Evolutionary conservation across 1,140 invertebrate genomes (phyloP), one percentile per base, ranked within the genome.

Genomic region (Drosophila willistoni): DNA sequence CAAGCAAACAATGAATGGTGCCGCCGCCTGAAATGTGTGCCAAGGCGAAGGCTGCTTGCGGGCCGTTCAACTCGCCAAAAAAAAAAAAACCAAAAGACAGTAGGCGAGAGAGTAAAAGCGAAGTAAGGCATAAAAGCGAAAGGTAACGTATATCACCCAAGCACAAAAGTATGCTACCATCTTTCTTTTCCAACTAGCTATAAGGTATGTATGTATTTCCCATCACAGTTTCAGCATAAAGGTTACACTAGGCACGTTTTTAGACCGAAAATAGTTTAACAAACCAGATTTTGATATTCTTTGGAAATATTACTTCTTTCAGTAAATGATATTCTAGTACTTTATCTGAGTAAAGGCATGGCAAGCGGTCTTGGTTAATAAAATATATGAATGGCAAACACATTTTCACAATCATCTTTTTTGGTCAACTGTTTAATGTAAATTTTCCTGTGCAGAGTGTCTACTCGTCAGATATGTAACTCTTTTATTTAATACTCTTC

Each of bases 21-120:
- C 62, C 14, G 36, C 60, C 36, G 22, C 79, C 68, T 73, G 64
- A 89, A 87, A 87, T 87, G 84, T 86, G 76, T 86, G 83, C 83
- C 83, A 86, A 86, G 83, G 83, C 84, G 83, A 86, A 87, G 83
- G 84, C 83, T 87, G 79, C 39, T 57, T n/a, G 42, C 59, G 64
- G 64, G 57, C 55, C 64, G 19, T 73, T 73, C 55, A 64, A 54
- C 68, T 64, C 42, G 14, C 41, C 64, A 10, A 57, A 39, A 54
- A 29, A 25, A 54, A 25, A 44, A 47, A 19, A 64, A 44, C 60
- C 44, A 22, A n/a, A 54, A 42, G 25, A 17, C 64, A 44, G 60
- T 39, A 29, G 2, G 3, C 3, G 17, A 42, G 17, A 22, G 13
- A 22, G 44, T 13, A 41, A 25, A 13, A 36, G 34, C 1, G 54